A percentile compares a stretch with the other conserved stretches of the same genome.
phyloP scores from a whole-genome alignment of 2,797 vertebrate genomes.

The Lateolabrax maculatus region DNA sequence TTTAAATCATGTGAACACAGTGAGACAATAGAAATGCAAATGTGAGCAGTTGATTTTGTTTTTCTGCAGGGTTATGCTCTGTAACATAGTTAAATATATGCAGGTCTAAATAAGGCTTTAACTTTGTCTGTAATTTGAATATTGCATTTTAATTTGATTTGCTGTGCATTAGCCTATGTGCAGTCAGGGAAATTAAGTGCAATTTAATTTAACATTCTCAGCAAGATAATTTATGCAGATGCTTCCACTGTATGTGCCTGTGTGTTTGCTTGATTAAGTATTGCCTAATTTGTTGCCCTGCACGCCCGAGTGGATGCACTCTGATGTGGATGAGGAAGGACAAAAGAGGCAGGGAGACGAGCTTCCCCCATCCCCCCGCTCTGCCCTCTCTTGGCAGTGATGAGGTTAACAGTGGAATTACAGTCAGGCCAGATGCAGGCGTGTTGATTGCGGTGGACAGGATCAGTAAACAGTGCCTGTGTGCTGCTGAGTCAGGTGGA shows the following conservation, averaged over 20 bases:
- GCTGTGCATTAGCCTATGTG: conserved; percentile 11
- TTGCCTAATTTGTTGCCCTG: conserved; percentile 30
- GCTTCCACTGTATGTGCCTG: conserved; percentile 5
- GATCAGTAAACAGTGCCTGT: conserved; percentile 73
- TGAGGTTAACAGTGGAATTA: conserved; percentile 61
- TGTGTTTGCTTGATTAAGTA: conserved; percentile 8
- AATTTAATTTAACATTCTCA: conserved; percentile 38
- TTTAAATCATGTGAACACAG: background rate
- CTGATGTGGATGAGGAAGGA: conserved; percentile 62
- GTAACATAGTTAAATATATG: background rate
- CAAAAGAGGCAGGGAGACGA: conserved; percentile 29
- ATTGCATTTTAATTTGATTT: conserved; percentile 31
- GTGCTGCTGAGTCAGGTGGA: conserved; percentile 80
- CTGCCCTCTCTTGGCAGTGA: conserved; percentile 24
- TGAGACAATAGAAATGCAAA: conserved; percentile 10
- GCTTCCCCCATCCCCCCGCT: background rate
- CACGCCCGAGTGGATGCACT: conserved; percentile 17
- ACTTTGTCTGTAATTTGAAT: conserved; percentile 8
- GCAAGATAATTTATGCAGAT: conserved; percentile 32
- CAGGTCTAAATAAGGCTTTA: conserved; percentile 18
- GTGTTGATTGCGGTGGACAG: conserved; percentile 81
- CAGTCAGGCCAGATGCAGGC: conserved; percentile 56
- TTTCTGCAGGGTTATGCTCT: background rate
- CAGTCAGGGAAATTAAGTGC: conserved; percentile 3
- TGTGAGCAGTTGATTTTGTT: background rate